Evolutionary conservation across 2,888 invertebrate species (phyloP), one percentile per base, ranked within the genome.

Genomic region (Agriotes lineatus): DNA sequence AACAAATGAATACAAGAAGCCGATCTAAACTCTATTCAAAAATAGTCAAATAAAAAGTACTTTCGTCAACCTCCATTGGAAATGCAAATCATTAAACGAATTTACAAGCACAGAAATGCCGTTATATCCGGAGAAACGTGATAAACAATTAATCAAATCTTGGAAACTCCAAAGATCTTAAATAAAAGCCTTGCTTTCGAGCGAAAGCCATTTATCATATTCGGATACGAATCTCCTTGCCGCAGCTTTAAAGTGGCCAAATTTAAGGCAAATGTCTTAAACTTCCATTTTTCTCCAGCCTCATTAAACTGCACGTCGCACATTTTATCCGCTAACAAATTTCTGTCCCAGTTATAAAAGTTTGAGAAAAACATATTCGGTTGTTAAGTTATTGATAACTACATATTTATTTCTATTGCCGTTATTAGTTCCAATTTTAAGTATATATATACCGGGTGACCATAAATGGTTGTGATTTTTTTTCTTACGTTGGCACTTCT

Each of bases 141-240:
- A n/a, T 48, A 48, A 48, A 48, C 22, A 48, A 48, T 48, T 48
- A 48, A 48, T 48, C 48, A 48, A 48, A 48, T 4, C 9, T 20
- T 19, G 18, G 22, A 20, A 22, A 48, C 19, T n/a, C 22, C 12
- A 48, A 48, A 20, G 22, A 48, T 48, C 22, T 22, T 12, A 19
- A 22, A 12, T 20, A 48, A 22, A 20, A 22, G 48, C 22, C 22
- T 48, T 20, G 20, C 22, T 48, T 48, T 22, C 20, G 1, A 48
- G 22, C 18, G 12, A 48, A 48, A 12, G 12, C 48, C 22, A 48
- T 48, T 48, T 22, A 48, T 48, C 48, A 48, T 48, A 48, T 48
- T 22, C 20, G 48, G 48, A 48, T 48, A 48, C 12, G 25, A 25
- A 48, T 48, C 48, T 22, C 19, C 12, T 22, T 22, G 25, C 14